Conservation (phyloP, 1,140 invertebrate genomes). For the Caenorhabditis inopinata region DNA sequence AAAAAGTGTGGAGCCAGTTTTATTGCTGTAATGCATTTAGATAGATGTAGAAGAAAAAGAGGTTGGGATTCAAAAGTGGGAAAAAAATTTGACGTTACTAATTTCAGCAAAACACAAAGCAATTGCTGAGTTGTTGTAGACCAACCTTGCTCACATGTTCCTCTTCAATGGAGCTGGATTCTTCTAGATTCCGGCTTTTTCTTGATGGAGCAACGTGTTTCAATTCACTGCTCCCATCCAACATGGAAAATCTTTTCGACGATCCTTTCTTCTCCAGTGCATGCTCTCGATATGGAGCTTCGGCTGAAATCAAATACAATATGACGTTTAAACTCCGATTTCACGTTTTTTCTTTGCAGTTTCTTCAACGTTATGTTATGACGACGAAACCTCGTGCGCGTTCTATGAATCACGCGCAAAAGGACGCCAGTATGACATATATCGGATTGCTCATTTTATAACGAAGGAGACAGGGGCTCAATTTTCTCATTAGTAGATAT, state of each 20-base stretch:
- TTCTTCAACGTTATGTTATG: neutral
- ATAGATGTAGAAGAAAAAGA: too few relatives aligned
- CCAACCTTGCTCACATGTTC: conserved; percentile 56
- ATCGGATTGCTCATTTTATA: conserved; percentile 21
- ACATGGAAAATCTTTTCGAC: conserved; percentile 46
- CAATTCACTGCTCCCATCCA: conserved; percentile 38
- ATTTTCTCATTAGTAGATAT: neutral
- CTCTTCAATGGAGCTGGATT: conserved; percentile 2
- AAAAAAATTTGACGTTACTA: too few relatives aligned
- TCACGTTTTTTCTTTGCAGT: neutral
- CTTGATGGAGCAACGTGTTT: neutral
- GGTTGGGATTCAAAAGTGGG: too few relatives aligned
- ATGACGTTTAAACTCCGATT: neutral
- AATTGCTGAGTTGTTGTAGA: conserved; percentile 42
- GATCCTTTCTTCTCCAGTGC: neutral
- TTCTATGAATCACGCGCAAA: neutral
- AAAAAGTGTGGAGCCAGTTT: neutral
- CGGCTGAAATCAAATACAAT: neutral
- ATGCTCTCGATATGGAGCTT: neutral
- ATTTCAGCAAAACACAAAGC: neutral
- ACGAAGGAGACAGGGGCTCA: conserved; percentile 7
- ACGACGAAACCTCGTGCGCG: neutral
- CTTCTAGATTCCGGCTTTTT: conserved; percentile 27
- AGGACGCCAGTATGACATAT: neutral
- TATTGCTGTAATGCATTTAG: too few relatives aligned